Percentiles rank a stretch among this genome's conserved stretches.
These are phyloP conservation scores for Ophraella communa DNA, from an alignment of 2,888 invertebrate genomes.

Conservation along the genomic window DNA sequence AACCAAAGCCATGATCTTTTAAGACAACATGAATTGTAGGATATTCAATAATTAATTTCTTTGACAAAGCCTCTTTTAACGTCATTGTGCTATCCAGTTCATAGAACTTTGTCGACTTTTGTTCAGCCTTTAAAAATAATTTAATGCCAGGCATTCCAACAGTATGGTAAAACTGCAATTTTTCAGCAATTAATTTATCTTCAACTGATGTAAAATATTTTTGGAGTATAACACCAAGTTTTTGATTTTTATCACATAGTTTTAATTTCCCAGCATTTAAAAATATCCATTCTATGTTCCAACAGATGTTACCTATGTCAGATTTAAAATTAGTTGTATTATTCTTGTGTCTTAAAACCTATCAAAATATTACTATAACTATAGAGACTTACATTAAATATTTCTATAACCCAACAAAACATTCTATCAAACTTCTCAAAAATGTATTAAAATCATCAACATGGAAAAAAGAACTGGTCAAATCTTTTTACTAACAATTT, in stretches of 20 bases:
- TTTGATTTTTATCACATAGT: slow-evolving; percentile 66
- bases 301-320: slow-evolving; percentile 71
- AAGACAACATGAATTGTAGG: slow-evolving; percentile 75
- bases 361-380: too few relatives aligned
- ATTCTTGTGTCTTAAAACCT: slow-evolving; percentile 70
- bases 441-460: too few relatives aligned
- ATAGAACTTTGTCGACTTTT: slow-evolving; percentile 70
- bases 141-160: slow-evolving; percentile 68
- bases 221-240: slow-evolving; percentile 67
- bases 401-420: too few relatives aligned
- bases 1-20: slow-evolving; percentile 68
- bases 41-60: slow-evolving; percentile 81
- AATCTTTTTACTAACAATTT: too few relatives aligned
- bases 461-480: too few relatives aligned
- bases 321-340: slow-evolving; percentile 76
- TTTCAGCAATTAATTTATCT: slow-evolving; percentile 60
- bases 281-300: slow-evolving; percentile 87
- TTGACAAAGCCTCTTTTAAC: slow-evolving; percentile 72
- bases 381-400: too few relatives aligned
- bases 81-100: slow-evolving; percentile 69
- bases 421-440: too few relatives aligned
- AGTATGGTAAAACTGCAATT: slow-evolving; percentile 71
- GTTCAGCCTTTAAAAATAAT: slow-evolving; percentile 74
- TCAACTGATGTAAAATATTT: slow-evolving; percentile 67
- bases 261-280: slow-evolving; percentile 73